Percentiles rank a stretch among this genome's conserved stretches.
These are phyloP conservation scores for Percina caprodes DNA, from an alignment of 2,113 vertebrate species.

Conservation along the genomic window DNA sequence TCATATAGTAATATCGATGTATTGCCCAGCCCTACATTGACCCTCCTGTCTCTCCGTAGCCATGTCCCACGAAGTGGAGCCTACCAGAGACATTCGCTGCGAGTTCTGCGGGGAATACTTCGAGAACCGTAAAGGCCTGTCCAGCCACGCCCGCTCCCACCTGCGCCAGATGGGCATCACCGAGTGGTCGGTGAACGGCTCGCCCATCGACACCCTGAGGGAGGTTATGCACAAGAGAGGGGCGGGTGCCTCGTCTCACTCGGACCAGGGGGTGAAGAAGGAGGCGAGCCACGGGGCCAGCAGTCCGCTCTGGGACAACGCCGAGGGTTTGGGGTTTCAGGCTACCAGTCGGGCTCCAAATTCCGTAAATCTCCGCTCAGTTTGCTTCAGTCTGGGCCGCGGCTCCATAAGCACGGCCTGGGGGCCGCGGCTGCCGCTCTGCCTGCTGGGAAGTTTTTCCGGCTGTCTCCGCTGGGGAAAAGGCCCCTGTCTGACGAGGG, in stretches of 20 bases:
- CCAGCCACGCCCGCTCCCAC: conserved; percentile 95
- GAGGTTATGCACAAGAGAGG: conserved; percentile 92
- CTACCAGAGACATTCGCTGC: conserved; percentile 91
- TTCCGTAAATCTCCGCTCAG: conserved; percentile 80
- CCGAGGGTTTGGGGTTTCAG: conserved; percentile 44
- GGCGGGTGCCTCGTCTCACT: conserved; percentile 64
- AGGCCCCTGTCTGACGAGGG: conserved; percentile 84
- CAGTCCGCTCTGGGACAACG: conserved; percentile 77
- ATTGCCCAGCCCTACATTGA: neutral
- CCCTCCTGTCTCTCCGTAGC: conserved; percentile 68
- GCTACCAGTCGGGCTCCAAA: conserved; percentile 75
- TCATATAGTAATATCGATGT: too few species aligned
- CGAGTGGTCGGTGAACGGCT: conserved; percentile 95
- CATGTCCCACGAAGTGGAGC: conserved; percentile 85
- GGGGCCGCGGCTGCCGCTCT: conserved; percentile 78
- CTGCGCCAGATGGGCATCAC: conserved; percentile 97
- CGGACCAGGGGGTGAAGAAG: conserved; percentile 87
- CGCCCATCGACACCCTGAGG: conserved; percentile 93
- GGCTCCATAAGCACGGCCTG: conserved; percentile 84
- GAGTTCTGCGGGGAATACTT: conserved; percentile 97
- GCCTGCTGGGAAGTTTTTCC: conserved; percentile 83
- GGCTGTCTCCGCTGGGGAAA: conserved; percentile 84
- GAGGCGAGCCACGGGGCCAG: conserved; percentile 65
- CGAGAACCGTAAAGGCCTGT: conserved; percentile 95
- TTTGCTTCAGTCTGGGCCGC: conserved; percentile 77